These are phyloP conservation scores for Protomyctophum bolini DNA, from an alignment of 2,113 vertebrate genomes.

Conservation along the genomic window DNA sequence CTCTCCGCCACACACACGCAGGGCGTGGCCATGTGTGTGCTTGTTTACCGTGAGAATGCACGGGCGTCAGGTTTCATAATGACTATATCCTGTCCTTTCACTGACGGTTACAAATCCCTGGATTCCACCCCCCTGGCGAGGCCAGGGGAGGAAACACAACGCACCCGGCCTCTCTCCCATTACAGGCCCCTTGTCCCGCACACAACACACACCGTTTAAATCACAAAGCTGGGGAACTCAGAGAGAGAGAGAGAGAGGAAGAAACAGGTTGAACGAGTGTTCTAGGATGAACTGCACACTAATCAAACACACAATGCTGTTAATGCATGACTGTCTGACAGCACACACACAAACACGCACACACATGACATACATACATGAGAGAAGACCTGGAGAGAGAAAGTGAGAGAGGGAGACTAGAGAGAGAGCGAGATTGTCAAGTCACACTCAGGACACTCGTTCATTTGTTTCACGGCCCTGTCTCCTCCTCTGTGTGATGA, in stretches of 20 bases:
- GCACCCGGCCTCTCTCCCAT: constrained; percentile 15
- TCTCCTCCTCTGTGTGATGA: not conserved
- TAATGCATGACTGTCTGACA: too few species aligned
- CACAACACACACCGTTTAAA: constrained; percentile 17
- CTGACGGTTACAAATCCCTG: constrained; percentile 16
- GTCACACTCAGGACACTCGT: constrained; percentile 7
- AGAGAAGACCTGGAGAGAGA: too few species aligned
- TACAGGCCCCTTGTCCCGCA: constrained; percentile 10
- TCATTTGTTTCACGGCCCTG: not conserved
- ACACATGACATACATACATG: too few species aligned
- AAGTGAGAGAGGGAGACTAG: too few species aligned
- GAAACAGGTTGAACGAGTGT: constrained; percentile 25
- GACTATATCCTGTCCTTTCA: constrained; percentile 29
- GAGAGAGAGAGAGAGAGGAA: constrained; percentile 1
- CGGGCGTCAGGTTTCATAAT: constrained; percentile 15
- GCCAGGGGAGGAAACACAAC: constrained; percentile 16
- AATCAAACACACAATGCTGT: constrained; percentile 21
- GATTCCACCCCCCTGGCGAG: constrained; percentile 28
- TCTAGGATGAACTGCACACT: constrained; percentile 36
- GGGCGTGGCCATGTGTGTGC: constrained; percentile 11
- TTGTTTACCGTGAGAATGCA: constrained; percentile 1
- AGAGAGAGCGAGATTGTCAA: not conserved
- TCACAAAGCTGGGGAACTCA: constrained; percentile 27
- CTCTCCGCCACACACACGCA: not conserved
- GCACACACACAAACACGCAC: too few species aligned